phyloP scores from a whole-genome alignment of 2,797 vertebrate species.

The Xenops minutus region DNA sequence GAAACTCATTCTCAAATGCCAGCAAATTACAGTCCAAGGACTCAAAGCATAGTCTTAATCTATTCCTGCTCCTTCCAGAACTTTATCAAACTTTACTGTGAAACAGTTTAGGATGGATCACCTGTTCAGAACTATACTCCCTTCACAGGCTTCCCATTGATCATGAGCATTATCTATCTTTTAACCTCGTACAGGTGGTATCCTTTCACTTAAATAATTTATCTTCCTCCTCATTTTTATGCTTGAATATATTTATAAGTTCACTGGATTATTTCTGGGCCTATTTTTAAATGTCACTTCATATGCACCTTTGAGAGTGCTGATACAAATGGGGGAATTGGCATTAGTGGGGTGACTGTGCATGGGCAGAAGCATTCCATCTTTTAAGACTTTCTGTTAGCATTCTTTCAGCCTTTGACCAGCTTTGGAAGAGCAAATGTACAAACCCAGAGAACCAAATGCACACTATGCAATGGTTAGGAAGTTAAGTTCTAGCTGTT shows the following conservation, averaged over 20 bases:
- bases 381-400: not conserved
- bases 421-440: not conserved
- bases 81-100: not conserved
- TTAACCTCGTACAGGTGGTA: not conserved
- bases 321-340: not conserved
- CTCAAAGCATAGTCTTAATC: not conserved
- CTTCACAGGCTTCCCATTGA: not conserved
- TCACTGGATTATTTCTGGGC: slow-evolving; percentile 33
- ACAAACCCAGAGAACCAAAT: not conserved
- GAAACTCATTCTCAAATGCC: not conserved
- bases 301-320: not conserved
- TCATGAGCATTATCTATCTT: slow-evolving; percentile 1
- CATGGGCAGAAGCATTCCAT: not conserved
- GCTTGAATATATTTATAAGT: slow-evolving; percentile 55
- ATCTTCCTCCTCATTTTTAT: slow-evolving; percentile 16
- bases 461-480: not conserved
- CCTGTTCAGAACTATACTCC: not conserved
- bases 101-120: not conserved
- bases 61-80: not conserved
- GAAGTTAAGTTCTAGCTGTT: not conserved
- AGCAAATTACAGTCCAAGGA: not conserved
- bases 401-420: not conserved
- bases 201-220: slow-evolving; percentile 19
- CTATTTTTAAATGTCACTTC: slow-evolving; percentile 35
- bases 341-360: not conserved